These are phyloP conservation scores for Halocaridina rubra DNA, from an alignment of 2,888 invertebrate genomes.

Conservation along the genomic window DNA sequence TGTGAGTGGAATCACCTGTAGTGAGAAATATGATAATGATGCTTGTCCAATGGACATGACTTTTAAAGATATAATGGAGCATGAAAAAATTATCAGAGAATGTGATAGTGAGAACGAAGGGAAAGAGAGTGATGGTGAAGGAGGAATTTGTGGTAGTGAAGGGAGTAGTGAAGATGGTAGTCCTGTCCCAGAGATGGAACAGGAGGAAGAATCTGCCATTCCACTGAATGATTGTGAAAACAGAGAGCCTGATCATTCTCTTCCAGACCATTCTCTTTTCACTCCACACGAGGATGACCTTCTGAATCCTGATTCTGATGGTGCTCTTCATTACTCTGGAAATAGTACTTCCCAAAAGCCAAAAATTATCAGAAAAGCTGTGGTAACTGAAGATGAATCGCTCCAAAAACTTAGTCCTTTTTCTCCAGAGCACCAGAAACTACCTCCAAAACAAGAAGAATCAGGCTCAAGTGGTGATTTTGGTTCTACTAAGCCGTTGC, in stretches of 20 bases:
- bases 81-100: constrained; percentile 9
- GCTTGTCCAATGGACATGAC: neutral
- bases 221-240: constrained; percentile 15
- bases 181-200: constrained; percentile 26
- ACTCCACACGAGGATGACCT: no score
- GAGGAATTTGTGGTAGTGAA: neutral
- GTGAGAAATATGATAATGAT: neutral
- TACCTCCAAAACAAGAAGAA: constrained; percentile 74
- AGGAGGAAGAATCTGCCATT: constrained; percentile 13
- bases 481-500: constrained; percentile 42
- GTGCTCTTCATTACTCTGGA: neutral
- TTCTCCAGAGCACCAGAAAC: constrained; percentile 27
- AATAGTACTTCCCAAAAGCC: neutral
- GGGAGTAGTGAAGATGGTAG: constrained; percentile 37
- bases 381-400: no score
- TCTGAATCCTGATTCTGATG: neutral
- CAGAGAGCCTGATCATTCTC: neutral
- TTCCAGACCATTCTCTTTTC: neutral
- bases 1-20: neutral
- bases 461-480: constrained; percentile 59
- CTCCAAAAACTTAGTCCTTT: no score
- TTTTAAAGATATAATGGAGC: constrained; percentile 3
- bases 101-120: constrained; percentile 13
- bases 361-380: no score
- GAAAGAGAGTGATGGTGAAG: constrained; percentile 12